Evolutionary conservation across 2,797 vertebrate species (phyloP), one percentile per base, ranked within the genome.

Genomic region (Scarus forsteni): DNA sequence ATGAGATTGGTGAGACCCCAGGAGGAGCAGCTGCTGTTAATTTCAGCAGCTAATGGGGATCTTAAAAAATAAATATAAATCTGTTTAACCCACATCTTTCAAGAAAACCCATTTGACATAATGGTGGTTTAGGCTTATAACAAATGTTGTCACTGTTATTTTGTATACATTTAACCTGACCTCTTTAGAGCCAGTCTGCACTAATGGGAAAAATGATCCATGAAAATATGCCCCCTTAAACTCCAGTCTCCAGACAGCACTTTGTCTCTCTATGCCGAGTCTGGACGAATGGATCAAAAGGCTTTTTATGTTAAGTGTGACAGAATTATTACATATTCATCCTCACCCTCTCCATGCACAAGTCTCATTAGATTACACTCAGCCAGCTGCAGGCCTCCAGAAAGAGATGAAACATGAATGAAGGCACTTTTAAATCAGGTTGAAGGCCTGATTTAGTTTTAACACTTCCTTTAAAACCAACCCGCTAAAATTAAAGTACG

Each of bases 321-420:
- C 62, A 44, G 60, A 46, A 34, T 66, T 43, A 75, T 83, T 73
- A 67, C 57, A 70, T 48, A 76, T 81, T 83, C 38, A 73, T 60
- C 35, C 59, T 67, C 44, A 50, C 39, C 27, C 48, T 35, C 49
- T 64, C 60, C 54, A 19, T 54, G 38, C 60, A 9, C 14, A 15
- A 68, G 63, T 64, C 72, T 77, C 66, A 70, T 84, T 60, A 77
- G 55, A 63, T 55, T 61, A 45, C 34, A 61, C 14, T 1, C 55
- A 61, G 62, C 58, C 16, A 10, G 39, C 49, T 15, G 50, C 16
- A 48, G 38, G 55, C 36, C 15, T 11, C 34, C 3, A 8, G 43
- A 72, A 63, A 38, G 12, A 1, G 7, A 75, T 81, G 19, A 81
- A 81, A 81, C 50, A 66, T 79, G 35, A 79, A 74, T 71, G 43